phyloP scores from a whole-genome alignment of 2,888 invertebrate genomes.

The Apodemia hepburni region DNA sequence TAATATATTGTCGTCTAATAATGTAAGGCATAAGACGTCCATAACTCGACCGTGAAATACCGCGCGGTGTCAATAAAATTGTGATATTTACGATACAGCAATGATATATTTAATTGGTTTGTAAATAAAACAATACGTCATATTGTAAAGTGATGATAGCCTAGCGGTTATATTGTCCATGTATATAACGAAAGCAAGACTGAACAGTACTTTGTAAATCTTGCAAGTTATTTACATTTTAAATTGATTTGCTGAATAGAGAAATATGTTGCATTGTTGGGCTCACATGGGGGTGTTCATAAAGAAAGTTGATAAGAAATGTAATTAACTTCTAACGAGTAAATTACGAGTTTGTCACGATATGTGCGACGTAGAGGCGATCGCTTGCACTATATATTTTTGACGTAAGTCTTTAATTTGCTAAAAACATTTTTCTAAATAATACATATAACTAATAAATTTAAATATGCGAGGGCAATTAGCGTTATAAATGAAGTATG shows the following conservation, averaged over 20 bases:
- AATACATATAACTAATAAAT: too few relatives aligned
- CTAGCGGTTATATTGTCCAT: slow-evolving; percentile 47
- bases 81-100: slow-evolving; percentile 9
- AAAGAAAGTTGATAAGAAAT: background rate
- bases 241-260: slow-evolving; percentile 18
- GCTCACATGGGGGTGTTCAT: background rate
- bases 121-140: slow-evolving; percentile 5
- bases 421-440: too few relatives aligned
- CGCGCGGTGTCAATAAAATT: slow-evolving; percentile 7
- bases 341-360: too few relatives aligned
- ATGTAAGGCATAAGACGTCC: background rate
- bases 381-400: too few relatives aligned
- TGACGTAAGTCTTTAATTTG: too few relatives aligned
- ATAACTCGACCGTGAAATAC: background rate
- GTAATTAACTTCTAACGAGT: too few relatives aligned
- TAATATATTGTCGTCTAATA: background rate
- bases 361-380: too few relatives aligned
- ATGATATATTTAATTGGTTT: background rate
- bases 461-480: too few relatives aligned
- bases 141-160: slow-evolving; percentile 8
- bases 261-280: background rate
- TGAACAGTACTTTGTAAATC: slow-evolving; percentile 38
- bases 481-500: too few relatives aligned
- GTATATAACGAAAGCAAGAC: slow-evolving; percentile 73
- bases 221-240: slow-evolving; percentile 22